Conservation (phyloP, 92 coral and sea anemone genomes). For the Zoanthus gigantus region DNA sequence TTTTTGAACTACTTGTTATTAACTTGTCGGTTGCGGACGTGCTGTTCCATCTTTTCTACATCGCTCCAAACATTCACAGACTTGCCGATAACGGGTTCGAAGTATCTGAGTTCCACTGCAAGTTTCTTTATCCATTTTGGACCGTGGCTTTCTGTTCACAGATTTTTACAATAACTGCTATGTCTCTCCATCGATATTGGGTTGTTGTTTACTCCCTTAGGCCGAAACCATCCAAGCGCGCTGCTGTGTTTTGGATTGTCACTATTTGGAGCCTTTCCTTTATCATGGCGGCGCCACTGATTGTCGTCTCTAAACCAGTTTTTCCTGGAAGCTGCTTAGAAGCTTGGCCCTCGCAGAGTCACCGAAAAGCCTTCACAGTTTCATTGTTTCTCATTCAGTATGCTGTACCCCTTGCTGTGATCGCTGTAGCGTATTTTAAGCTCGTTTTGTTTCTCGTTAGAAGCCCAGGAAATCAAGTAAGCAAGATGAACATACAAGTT, state of each 20-base stretch:
- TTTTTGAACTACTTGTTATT: conserved; percentile 35
- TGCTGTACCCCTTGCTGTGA: conserved; percentile 25
- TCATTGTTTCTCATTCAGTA: conserved; percentile 27
- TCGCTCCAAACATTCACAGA: conserved; percentile 39
- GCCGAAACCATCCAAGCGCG: conserved; percentile 21
- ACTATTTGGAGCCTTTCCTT: conserved; percentile 27
- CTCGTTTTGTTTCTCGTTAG: conserved; percentile 16
- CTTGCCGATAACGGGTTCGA: not conserved
- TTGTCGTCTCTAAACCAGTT: conserved; percentile 21
- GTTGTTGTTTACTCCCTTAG: conserved; percentile 26
- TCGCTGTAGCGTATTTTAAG: conserved; percentile 34
- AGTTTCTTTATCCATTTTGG: conserved; percentile 36
- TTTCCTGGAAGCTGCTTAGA: conserved; percentile 16
- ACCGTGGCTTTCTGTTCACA: conserved; percentile 27
- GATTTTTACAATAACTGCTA: conserved; percentile 37
- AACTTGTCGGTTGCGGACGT: conserved; percentile 24
- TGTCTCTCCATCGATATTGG: conserved; percentile 49
- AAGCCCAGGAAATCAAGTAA: conserved; percentile 35
- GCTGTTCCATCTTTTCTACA: conserved; percentile 29
- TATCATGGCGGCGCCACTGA: conserved; percentile 18
- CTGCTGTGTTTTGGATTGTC: conserved; percentile 9
- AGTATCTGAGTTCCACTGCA: conserved; percentile 28
- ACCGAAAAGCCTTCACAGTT: conserved; percentile 23
- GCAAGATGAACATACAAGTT: conserved; percentile 39
- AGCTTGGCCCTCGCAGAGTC: conserved; percentile 24